Conservation (phyloP, 2,888 invertebrate species). For the Ochropacha duplaris region DNA sequence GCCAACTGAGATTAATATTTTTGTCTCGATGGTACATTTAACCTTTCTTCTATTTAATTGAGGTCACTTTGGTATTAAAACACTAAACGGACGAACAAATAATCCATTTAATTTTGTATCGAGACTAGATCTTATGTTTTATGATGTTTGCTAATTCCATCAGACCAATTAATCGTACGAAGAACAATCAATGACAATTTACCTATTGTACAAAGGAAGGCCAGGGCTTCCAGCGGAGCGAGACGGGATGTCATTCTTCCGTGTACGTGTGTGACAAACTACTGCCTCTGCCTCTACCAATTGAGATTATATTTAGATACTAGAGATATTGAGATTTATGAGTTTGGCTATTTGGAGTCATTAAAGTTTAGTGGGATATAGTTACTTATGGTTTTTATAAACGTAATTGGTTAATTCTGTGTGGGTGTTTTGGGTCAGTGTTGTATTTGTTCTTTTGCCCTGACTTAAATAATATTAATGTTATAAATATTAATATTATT, state of each 20-base stretch:
- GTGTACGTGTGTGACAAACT: background rate
- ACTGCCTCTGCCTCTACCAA: conserved; percentile 4
- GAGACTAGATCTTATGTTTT: background rate
- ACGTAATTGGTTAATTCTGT: conserved; percentile 4
- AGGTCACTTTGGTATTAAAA: conserved; percentile 7
- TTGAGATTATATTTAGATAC: conserved; percentile 12
- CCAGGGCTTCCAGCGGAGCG: background rate
- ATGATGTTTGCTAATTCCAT: background rate
- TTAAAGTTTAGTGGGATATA: conserved; percentile 5
- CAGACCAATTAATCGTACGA: conserved; percentile 7
- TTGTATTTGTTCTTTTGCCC: no score
- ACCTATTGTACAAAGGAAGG: conserved; percentile 14
- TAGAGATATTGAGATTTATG: conserved; percentile 14
- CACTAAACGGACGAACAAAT: background rate
- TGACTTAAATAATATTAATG: background rate
- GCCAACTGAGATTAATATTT: conserved; percentile 7
- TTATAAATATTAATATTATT: no score
- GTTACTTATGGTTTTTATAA: conserved; percentile 5
- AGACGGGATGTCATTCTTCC: conserved; percentile 4
- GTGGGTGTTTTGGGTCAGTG: background rate
- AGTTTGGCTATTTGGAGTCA: conserved; percentile 3
- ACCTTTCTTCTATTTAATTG: conserved; percentile 12
- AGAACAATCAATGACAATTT: conserved; percentile 20
- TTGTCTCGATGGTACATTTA: conserved; percentile 9
- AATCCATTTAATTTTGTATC: background rate